These are phyloP conservation scores for Luffia ferchaultella DNA, from an alignment of 2,888 invertebrate genomes.

Conservation along the genomic window DNA sequence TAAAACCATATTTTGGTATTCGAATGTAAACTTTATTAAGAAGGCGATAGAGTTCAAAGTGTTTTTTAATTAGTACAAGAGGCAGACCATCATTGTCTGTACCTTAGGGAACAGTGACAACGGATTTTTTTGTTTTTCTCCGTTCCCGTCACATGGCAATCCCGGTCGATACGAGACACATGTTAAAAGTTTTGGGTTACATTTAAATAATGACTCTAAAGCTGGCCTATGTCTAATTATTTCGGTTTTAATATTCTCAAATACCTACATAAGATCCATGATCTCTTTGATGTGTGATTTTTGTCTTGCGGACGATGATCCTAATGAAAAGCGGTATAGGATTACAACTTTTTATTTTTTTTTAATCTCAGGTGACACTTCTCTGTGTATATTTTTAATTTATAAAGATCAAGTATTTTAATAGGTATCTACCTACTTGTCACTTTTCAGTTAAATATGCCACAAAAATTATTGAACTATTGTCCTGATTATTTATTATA, in stretches of 20 bases:
- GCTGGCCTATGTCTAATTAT: not conserved
- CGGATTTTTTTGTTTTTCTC: constrained; percentile 56
- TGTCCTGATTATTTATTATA: too few species aligned
- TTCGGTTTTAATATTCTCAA: not conserved
- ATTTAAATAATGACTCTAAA: constrained; percentile 49
- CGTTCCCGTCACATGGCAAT: constrained; percentile 60
- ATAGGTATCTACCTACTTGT: too few species aligned
- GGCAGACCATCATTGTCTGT: constrained; percentile 47
- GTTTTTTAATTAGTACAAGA: too few species aligned
- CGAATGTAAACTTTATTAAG: too few species aligned
- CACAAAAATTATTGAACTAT: too few species aligned
- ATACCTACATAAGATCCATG: too few species aligned
- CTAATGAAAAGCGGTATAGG: not conserved
- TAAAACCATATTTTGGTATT: too few species aligned
- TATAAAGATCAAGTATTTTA: too few species aligned
- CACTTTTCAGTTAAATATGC: too few species aligned
- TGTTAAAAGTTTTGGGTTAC: constrained; percentile 60
- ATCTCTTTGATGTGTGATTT: too few species aligned
- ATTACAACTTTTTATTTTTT: not conserved
- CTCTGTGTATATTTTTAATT: too few species aligned
- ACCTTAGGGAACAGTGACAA: constrained; percentile 62
- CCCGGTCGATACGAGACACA: constrained; percentile 64
- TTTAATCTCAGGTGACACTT: not conserved
- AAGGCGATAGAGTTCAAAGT: too few species aligned
- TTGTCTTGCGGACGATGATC: not conserved